A percentile compares a stretch with the other conserved stretches of the same genome.
Evolutionary conservation across 2,888 invertebrate species (phyloP).

Genomic region (Apeira syringaria): DNA sequence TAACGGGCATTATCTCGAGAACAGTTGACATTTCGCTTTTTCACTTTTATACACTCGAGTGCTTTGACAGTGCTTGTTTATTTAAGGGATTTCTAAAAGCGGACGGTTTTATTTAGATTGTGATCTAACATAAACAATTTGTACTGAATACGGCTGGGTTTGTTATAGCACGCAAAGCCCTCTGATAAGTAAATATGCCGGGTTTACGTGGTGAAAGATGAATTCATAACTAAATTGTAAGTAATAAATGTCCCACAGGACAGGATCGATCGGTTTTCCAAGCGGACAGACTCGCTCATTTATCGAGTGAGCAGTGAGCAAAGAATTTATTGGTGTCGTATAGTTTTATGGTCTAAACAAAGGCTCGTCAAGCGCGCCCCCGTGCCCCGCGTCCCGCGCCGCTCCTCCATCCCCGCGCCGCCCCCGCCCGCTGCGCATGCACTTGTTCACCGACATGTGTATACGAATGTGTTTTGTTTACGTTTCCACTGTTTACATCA

Average conservation of each 20-base stretch:
- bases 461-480: slow-evolving; percentile 73
- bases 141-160: too few species aligned
- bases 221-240: slow-evolving; percentile 22
- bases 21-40: slow-evolving; percentile 75
- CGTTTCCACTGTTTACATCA: slow-evolving; percentile 66
- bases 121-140: slow-evolving; percentile 44
- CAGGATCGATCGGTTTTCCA: slow-evolving; percentile 54
- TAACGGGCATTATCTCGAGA: slow-evolving; percentile 75
- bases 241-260: slow-evolving; percentile 49
- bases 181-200: not conserved
- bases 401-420: slow-evolving; percentile 31
- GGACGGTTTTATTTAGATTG: slow-evolving; percentile 55
- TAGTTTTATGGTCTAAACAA: slow-evolving; percentile 82
- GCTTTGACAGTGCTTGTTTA: slow-evolving; percentile 73
- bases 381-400: slow-evolving; percentile 18
- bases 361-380: slow-evolving; percentile 59
- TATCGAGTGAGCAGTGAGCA: slow-evolving; percentile 79
- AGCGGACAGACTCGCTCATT: slow-evolving; percentile 65
- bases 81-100: slow-evolving; percentile 56
- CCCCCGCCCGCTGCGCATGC: slow-evolving; percentile 61
- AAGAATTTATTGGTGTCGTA: slow-evolving; percentile 80
- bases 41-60: slow-evolving; percentile 72
- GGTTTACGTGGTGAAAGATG: slow-evolving; percentile 4
- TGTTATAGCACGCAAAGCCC: not conserved
- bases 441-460: slow-evolving; percentile 71